These are phyloP conservation scores for Sinelater perroti DNA, from an alignment of 2,888 invertebrate species.

Conservation along the genomic window DNA sequence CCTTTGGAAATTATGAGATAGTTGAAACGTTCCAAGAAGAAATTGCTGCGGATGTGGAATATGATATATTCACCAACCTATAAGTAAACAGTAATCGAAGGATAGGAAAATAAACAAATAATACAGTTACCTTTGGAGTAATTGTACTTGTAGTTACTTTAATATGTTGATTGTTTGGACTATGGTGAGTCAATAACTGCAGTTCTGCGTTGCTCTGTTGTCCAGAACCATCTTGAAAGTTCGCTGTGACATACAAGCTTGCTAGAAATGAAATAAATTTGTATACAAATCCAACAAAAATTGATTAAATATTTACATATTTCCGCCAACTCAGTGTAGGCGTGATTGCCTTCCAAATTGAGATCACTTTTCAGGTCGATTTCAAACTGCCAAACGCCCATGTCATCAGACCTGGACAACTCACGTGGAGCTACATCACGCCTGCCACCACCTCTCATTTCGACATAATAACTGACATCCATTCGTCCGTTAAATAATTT, in stretches of 20 bases:
- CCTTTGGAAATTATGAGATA: conserved; percentile 94
- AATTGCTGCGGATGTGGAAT: conserved; percentile 92
- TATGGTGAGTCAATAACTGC: conserved; percentile 79
- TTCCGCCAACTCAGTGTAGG: conserved; percentile 52
- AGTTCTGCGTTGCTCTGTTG: conserved; percentile 74
- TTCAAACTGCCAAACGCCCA: conserved; percentile 84
- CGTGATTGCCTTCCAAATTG: conserved; percentile 57
- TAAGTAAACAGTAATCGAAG: conserved; percentile 32
- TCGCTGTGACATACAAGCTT: conserved; percentile 66
- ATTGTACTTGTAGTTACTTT: conserved; percentile 87
- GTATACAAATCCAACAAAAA: conserved; percentile 1
- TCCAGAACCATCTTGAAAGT: conserved; percentile 74
- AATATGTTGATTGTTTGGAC: conserved; percentile 83
- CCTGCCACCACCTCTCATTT: conserved; percentile 70
- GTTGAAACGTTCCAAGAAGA: conserved; percentile 87
- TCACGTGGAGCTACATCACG: conserved; percentile 69
- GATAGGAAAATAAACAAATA: not conserved
- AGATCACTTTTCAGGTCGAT: conserved; percentile 77
- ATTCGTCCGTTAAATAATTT: conserved; percentile 72
- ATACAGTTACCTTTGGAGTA: conserved; percentile 74
- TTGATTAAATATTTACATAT: conserved; percentile 42
- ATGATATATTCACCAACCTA: conserved; percentile 94
- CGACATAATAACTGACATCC: conserved; percentile 72
- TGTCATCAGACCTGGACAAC: conserved; percentile 72
- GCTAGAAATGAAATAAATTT: conserved; percentile 38